These are phyloP conservation scores for Amblyraja radiata DNA, from an alignment of 2,797 vertebrate species.

Conservation along the genomic window DNA sequence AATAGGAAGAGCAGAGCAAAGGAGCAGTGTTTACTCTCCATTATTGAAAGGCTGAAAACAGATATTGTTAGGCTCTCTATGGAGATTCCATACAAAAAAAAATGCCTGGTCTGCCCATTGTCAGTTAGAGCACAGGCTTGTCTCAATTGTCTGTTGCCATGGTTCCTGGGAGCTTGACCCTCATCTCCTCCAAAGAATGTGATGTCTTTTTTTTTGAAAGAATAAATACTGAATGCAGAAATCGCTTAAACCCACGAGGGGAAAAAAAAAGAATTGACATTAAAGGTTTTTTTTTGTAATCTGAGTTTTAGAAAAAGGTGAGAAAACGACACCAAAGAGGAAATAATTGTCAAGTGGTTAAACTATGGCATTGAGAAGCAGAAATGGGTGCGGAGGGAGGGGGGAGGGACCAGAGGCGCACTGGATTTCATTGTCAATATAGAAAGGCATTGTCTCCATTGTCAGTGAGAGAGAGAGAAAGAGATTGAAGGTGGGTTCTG, in stretches of 20 bases:
- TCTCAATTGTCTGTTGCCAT: constrained; percentile 38
- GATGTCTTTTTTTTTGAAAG: constrained; percentile 32
- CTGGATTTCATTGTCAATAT: neutral
- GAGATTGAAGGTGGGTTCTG: neutral
- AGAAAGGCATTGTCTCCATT: neutral
- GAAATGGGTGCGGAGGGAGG: neutral
- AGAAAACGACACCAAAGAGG: neutral
- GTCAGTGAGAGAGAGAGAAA: neutral
- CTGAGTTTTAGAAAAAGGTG: constrained; percentile 15
- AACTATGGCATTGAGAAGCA: neutral
- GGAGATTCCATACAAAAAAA: neutral
- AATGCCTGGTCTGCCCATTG: constrained; percentile 10
- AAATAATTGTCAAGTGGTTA: neutral
- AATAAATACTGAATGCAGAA: constrained; percentile 11
- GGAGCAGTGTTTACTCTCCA: neutral
- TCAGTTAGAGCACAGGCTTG: constrained; percentile 14
- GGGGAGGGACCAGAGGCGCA: neutral
- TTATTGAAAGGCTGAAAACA: constrained; percentile 28
- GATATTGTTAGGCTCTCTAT: constrained; percentile 31
- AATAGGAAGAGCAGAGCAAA: neutral
- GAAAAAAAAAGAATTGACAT: neutral
- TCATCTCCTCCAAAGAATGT: constrained; percentile 31
- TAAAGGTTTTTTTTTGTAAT: neutral
- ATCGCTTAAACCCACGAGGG: neutral
- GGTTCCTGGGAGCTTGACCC: constrained; percentile 19